Evolutionary conservation across 2,888 invertebrate genomes (phyloP), one percentile per base, ranked within the genome.

Genomic region (Bimastos eiseni): DNA sequence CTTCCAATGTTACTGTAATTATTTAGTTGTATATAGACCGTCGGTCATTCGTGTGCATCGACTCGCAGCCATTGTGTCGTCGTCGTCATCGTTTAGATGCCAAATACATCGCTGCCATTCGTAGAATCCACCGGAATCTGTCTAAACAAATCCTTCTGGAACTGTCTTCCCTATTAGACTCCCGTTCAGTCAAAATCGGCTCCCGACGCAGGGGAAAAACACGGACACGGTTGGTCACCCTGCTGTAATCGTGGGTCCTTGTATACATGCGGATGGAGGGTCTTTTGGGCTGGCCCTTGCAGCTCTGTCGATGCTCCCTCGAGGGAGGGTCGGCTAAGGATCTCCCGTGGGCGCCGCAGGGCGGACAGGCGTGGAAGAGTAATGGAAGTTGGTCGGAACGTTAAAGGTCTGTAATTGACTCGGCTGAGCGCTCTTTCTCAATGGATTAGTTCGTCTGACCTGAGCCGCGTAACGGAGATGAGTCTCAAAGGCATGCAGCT

Each of bases 141-240:
- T 70, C 70, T 70, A 70, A 70, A 70, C 70, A 70, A 70, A n/a
- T 17, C 70, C n/a, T 70, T n/a, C n/a, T n/a, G 24, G 17, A 24
- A 49, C 49, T 49, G 49, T 6, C 49, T 49, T 49, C 70, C 70
- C n/a, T 70, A n/a, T 70, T 70, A 70, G 70, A 30, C 70, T n/a
- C 30, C n/a, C 5, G 24, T 49, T 21, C 49, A 21, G 49, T 49
- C 49, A 21, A 49, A 13, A n/a, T 70, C 70, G 3, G 70, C 70
- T 70, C n/a, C 70, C n/a, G 70, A 70, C 70, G n/a, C 70, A 17
- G 13, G n/a, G 13, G 70, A n/a, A n/a, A n/a, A 70, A 70, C 70
- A 70, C 70, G 70, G 70, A 70, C n/a, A 70, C 70, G 70, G 70
- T 70, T 70, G 70, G 70, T 70, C n/a, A 70, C 70, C 70, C n/a